Percentiles rank a stretch among this genome's conserved stretches.
Evolutionary conservation across 2,113 vertebrate species (phyloP).

Genomic region (Paradoxurus hermaphroditus): DNA sequence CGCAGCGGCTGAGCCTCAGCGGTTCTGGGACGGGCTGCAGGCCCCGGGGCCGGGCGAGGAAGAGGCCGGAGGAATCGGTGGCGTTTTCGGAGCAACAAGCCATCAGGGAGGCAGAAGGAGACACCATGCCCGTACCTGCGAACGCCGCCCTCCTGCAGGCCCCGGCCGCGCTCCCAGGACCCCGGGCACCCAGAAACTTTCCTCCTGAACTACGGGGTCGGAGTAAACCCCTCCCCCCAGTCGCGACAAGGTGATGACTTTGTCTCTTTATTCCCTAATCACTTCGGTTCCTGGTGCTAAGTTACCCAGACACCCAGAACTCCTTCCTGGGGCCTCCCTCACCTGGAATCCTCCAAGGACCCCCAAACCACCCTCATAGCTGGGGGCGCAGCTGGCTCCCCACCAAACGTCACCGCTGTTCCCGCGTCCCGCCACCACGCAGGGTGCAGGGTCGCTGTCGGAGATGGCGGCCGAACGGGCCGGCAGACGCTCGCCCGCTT

Average conservation of each 20-base stretch:
- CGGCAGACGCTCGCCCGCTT: fast-evolving
- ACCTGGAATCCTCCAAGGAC: not conserved
- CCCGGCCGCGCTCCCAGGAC: not conserved
- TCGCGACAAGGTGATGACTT: fast-evolving
- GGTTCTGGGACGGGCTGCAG: not conserved
- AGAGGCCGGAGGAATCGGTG: not conserved
- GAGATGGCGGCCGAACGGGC: fast-evolving
- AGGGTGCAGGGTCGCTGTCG: not conserved
- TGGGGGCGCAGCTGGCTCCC: too few species aligned
- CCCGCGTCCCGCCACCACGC: not conserved
- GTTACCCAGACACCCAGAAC: not conserved
- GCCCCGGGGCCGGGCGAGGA: not conserved
- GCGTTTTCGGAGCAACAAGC: not conserved
- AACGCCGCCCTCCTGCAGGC: fast-evolving
- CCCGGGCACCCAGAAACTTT: not conserved
- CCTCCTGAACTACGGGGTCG: not conserved
- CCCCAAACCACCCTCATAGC: not conserved
- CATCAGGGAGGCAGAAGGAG: not conserved
- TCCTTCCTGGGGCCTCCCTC: not conserved
- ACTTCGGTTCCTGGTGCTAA: fast-evolving
- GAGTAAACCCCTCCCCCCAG: not conserved
- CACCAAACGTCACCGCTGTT: not conserved
- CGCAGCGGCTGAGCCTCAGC: not conserved
- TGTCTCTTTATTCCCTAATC: not conserved
- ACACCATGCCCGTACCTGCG: fast-evolving